phyloP scores from a whole-genome alignment of 2,113 vertebrate genomes.

The Connochaetes taurinus region DNA sequence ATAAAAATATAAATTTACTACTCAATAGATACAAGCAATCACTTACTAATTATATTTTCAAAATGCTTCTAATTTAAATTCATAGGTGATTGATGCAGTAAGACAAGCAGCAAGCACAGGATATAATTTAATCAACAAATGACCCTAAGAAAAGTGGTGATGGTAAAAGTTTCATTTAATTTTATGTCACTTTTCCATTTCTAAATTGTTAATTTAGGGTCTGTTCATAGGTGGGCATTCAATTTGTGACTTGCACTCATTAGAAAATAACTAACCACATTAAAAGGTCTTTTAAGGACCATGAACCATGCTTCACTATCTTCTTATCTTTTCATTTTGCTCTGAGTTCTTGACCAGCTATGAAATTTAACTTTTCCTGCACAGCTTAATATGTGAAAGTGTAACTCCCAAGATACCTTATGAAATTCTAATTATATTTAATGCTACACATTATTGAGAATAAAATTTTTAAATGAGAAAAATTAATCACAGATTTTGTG shows the following conservation, averaged over 20 bases:
- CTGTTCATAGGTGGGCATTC: constrained; percentile 53
- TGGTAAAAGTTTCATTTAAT: constrained; percentile 69
- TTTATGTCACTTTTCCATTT: constrained; percentile 65
- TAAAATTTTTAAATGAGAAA: constrained; percentile 33
- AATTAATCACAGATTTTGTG: constrained; percentile 46
- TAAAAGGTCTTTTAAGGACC: constrained; percentile 34
- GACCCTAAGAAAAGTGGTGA: constrained; percentile 60
- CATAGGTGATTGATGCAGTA: constrained; percentile 68
- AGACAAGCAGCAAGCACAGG: constrained; percentile 62
- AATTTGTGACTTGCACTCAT: constrained; percentile 32
- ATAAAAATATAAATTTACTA: constrained; percentile 74
- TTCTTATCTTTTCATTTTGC: constrained; percentile 38
- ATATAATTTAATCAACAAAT: constrained; percentile 78
- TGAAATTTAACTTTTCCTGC: constrained; percentile 8
- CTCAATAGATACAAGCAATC: constrained; percentile 47
- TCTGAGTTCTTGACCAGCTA: neutral
- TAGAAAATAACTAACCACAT: constrained; percentile 55
- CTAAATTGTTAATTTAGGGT: constrained; percentile 63
- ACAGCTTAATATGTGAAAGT: constrained; percentile 7
- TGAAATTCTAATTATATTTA: constrained; percentile 52
- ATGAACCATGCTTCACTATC: constrained; percentile 2
- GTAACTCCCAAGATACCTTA: neutral
- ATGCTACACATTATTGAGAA: constrained; percentile 27
- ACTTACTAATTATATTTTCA: constrained; percentile 69
- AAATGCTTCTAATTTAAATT: constrained; percentile 75